Evolutionary conservation across 2,888 invertebrate species (phyloP), one percentile per base, ranked within the genome.

Genomic region (Archaeoteleia sp.): DNA sequence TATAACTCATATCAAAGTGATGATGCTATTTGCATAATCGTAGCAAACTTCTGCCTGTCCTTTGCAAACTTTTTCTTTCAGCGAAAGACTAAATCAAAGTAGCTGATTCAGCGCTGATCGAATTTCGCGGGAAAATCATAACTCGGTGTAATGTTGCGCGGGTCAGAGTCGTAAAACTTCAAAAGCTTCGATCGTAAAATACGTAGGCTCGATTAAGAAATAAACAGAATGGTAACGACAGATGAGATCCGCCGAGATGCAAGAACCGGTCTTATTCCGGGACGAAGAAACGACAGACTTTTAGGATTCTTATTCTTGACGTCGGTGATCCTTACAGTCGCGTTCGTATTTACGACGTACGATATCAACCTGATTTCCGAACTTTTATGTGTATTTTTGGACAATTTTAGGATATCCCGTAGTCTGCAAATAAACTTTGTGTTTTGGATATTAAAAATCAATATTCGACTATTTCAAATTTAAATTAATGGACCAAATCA

Each of bases 161-260:
- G 12, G 23, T 12, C 9, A 1, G 27, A 15, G 30, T 43, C 30
- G 43, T 43, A 43, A 43, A 43, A 43, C 43, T 30, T 43, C 27
- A 29, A 43, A 43, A 29, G 30, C 30, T 20, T 5, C 43, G 30
- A 43, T 35, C 48, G 48, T 48, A 48, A 35, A 48, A 25, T 25
- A 9, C 35, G 14, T 35, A 32, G 29, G 34, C 32, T 46, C 17
- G 32, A 46, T 46, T 32, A 46, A 46, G 46, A 46, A 32, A 32
- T 32, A 46, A 46, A 46, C 46, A 46, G 46, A 20, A 46, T 12
- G 46, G 46, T 46, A 46, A 46, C 32, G 46, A 46, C 32, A 20
- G 46, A 46, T 32, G 46, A 32, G 32, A 43, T 43, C 15, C 43
- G 43, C 8, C 15, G 14, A 8, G 25, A 43, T 30, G 43, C 6